phyloP scores from a whole-genome alignment of 2,113 vertebrate species.

The Spheniscus mendiculus region DNA sequence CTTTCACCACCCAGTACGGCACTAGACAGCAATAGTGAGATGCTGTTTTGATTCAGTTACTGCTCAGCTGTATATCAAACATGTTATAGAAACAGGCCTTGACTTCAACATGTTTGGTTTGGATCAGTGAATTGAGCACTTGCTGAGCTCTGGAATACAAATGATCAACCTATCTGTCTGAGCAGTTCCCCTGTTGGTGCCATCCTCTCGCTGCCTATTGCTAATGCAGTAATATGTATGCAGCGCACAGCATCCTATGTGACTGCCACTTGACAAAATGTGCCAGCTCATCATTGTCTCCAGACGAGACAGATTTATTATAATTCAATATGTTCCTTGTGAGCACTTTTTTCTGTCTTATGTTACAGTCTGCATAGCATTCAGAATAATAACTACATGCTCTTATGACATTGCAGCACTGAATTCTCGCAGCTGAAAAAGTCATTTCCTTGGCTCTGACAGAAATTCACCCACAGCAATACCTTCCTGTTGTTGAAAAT shows the following conservation, averaged over 20 bases:
- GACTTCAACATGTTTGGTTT: conserved; percentile 72
- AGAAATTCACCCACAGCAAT: conserved; percentile 13
- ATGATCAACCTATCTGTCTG: conserved; percentile 67
- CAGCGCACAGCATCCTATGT: conserved; percentile 67
- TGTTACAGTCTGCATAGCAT: conserved; percentile 62
- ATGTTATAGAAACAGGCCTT: conserved; percentile 71
- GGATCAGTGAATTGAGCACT: conserved; percentile 71
- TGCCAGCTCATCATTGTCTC: conserved; percentile 76
- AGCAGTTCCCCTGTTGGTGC: conserved; percentile 56
- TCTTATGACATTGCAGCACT: conserved; percentile 52
- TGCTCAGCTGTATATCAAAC: conserved; percentile 73
- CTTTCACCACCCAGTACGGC: conserved; percentile 35
- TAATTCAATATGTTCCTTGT: conserved; percentile 75
- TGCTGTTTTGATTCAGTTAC: conserved; percentile 69
- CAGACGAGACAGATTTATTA: conserved; percentile 76
- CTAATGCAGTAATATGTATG: conserved; percentile 75
- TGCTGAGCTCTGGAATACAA: conserved; percentile 74
- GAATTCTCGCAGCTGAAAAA: conserved; percentile 47
- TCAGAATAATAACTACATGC: conserved; percentile 64
- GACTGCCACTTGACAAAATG: conserved; percentile 75
- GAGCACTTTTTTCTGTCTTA: conserved; percentile 69
- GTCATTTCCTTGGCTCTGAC: conserved; percentile 6
- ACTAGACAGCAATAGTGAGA: conserved; percentile 52
- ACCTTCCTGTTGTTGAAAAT: neutral
- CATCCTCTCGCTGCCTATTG: conserved; percentile 18